Conservation (phyloP, 2,797 vertebrate species). For the Botia almorhae region DNA sequence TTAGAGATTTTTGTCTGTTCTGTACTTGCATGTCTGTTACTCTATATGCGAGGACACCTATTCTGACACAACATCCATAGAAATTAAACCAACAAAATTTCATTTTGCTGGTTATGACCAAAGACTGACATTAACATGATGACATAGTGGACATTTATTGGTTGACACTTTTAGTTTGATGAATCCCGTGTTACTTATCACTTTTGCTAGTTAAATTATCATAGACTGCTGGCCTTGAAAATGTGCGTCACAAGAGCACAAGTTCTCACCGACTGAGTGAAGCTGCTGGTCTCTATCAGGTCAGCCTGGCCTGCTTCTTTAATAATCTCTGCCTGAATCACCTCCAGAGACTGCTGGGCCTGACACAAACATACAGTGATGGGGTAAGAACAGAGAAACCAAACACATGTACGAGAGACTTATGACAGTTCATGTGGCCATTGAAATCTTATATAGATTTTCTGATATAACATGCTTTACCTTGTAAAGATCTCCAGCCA, state of each 20-base stretch:
- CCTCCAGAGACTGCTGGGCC: conserved; percentile 93
- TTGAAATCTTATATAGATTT: not conserved
- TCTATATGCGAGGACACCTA: no score
- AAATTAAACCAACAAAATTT: no score
- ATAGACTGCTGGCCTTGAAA: no score
- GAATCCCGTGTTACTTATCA: no score
- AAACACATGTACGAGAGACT: not conserved
- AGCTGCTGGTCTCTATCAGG: conserved; percentile 89
- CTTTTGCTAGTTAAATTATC: no score
- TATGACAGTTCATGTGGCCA: not conserved
- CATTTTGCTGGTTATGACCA: no score
- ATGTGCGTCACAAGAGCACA: not conserved
- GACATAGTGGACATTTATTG: no score
- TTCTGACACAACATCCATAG: no score
- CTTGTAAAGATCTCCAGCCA: conserved; percentile 89
- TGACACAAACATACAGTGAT: conserved; percentile 58
- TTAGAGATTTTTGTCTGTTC: no score
- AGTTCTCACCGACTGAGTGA: conserved; percentile 83
- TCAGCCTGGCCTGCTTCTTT: conserved; percentile 80
- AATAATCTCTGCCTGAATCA: conserved; percentile 90
- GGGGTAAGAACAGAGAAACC: not conserved
- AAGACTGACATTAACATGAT: no score
- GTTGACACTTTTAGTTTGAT: no score
- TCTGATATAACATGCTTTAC: conserved; percentile 59
- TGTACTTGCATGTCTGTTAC: no score